Conservation (phyloP, 2,797 vertebrate genomes). For the Sebastes melanostomus region DNA sequence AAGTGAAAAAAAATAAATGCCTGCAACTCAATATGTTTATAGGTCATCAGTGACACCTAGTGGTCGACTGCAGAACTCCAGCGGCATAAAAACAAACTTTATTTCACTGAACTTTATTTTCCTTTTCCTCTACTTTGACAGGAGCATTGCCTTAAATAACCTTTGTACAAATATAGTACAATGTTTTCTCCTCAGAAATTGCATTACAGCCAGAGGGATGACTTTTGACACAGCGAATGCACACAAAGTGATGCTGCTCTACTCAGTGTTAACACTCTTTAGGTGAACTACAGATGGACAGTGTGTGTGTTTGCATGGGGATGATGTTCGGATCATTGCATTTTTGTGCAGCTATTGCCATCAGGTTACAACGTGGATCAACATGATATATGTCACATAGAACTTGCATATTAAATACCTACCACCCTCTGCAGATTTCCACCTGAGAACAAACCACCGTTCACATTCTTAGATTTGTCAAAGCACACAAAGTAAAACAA, state of each 20-base stretch:
- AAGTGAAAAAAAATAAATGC: neutral
- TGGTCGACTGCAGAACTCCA: slow-evolving; percentile 38
- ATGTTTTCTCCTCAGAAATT: neutral
- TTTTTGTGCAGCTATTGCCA: slow-evolving; percentile 72
- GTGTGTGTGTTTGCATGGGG: slow-evolving; percentile 4
- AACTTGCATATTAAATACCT: slow-evolving; percentile 67
- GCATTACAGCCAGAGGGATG: slow-evolving; percentile 1
- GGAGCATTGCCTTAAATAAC: slow-evolving; percentile 13
- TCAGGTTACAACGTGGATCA: slow-evolving; percentile 39
- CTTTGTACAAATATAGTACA: slow-evolving; percentile 36
- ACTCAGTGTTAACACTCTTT: neutral
- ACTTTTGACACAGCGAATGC: neutral
- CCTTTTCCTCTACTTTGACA: slow-evolving; percentile 33
- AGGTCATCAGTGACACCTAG: slow-evolving; percentile 58
- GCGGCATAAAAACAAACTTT: neutral
- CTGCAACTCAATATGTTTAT: neutral
- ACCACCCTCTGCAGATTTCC: slow-evolving; percentile 11
- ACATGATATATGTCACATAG: slow-evolving; percentile 36
- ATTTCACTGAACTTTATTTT: slow-evolving; percentile 23
- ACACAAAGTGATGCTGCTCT: neutral
- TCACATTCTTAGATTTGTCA: neutral
- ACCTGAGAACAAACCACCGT: slow-evolving; percentile 52
- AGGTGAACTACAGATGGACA: neutral
- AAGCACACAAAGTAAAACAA: neutral
- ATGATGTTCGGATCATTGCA: slow-evolving; percentile 24